phyloP scores from a whole-genome alignment of 2,113 vertebrate genomes.

The Grammomys dolichurus region DNA sequence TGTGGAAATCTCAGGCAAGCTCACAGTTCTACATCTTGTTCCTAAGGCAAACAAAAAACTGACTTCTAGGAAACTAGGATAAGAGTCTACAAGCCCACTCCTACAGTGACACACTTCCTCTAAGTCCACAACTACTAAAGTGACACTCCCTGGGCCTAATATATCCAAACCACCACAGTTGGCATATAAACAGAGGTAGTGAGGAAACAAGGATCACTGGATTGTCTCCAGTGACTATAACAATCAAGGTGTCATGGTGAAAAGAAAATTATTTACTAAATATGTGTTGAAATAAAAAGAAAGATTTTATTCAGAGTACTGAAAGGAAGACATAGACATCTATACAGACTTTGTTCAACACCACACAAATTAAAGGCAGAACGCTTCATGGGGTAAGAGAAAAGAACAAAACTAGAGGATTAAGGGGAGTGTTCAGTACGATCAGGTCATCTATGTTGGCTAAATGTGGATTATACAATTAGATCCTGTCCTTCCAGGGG shows the following conservation, averaged over 20 bases:
- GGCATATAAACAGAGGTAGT: not conserved
- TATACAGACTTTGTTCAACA: not conserved
- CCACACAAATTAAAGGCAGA: not conserved
- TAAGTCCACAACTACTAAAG: no score
- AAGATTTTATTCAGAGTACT: not conserved
- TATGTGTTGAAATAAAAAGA: not conserved
- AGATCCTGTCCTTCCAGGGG: not conserved
- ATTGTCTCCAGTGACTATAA: not conserved
- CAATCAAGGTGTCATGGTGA: not conserved
- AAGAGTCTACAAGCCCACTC: no score
- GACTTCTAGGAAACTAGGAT: no score
- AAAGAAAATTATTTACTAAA: not conserved
- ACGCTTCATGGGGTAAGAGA: not conserved
- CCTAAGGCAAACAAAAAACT: no score
- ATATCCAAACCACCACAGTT: not conserved
- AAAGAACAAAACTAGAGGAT: not conserved
- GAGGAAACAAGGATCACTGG: not conserved
- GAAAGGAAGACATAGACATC: not conserved
- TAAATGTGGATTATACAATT: not conserved
- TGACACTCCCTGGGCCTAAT: no score
- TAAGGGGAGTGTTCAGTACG: rapidly evolving
- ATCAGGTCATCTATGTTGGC: not conserved
- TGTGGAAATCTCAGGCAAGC: no score
- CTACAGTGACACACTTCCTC: no score
- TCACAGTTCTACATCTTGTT: no score